Conservation (phyloP, 2,888 invertebrate genomes). For the Limnephilus auricula region DNA sequence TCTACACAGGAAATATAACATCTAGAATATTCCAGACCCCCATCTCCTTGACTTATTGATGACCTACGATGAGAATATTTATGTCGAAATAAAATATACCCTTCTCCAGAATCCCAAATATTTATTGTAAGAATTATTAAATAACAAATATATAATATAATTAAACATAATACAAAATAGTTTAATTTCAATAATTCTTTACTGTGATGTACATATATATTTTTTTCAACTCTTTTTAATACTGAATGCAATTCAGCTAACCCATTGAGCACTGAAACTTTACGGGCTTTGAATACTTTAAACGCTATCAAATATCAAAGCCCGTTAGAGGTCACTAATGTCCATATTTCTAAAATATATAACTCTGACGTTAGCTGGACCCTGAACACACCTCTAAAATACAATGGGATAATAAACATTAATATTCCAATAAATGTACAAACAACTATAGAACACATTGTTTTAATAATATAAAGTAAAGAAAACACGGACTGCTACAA, state of each 20-base stretch:
- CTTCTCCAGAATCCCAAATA: slow-evolving; percentile 50
- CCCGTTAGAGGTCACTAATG: too few relatives aligned
- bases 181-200: slow-evolving; percentile 46
- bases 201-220: slow-evolving; percentile 22
- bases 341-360: too few relatives aligned
- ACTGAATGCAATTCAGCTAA: slow-evolving; percentile 12
- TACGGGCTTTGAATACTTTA: background rate
- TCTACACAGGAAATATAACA: slow-evolving; percentile 13
- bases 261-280: background rate
- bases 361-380: too few relatives aligned
- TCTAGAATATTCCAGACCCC: slow-evolving; percentile 12
- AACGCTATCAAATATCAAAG: too few relatives aligned
- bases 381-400: too few relatives aligned
- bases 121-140: slow-evolving; percentile 45
- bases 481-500: too few relatives aligned
- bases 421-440: too few relatives aligned
- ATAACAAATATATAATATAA: slow-evolving; percentile 55
- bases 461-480: too few relatives aligned
- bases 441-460: too few relatives aligned
- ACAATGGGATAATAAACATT: too few relatives aligned
- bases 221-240: slow-evolving; percentile 28
- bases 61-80: slow-evolving; percentile 21
- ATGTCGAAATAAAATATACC: slow-evolving; percentile 37
- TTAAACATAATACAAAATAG: slow-evolving; percentile 59
- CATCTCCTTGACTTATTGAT: background rate